Evolutionary conservation across 2,888 invertebrate species (phyloP), one percentile per base, ranked within the genome.

Genomic region (Scrobipalpa atriplicella): DNA sequence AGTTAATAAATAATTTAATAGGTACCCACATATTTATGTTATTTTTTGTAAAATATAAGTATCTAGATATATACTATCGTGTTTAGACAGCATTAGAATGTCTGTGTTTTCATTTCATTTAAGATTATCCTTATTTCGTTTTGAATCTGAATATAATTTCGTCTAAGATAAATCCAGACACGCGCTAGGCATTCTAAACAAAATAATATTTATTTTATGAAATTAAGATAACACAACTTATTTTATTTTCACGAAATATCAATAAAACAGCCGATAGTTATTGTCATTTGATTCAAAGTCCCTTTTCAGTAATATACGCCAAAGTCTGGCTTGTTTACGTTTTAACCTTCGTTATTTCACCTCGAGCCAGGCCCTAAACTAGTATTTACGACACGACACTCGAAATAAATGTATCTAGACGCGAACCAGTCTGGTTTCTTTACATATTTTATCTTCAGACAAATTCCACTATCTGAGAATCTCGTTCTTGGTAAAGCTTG

Each of bases 371-470:
- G 54, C 54, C 38, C 36, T 58, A 58, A 58, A 58, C 58, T 8
- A 58, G 58, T 58, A 58, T 58, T 58, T 58, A 58, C 58, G 58
- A 58, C 58, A 58, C 36, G 58, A n/a, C 58, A 58, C 58, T 58
- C 38, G 29, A 29, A 58, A 58, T 58, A 58, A 58, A 58, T 58
- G 58, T 58, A 38, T 58, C 38, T 58, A 58, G 19, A 29, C 29
- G 54, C 0, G 54, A 56, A 52, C 52, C 7, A 56, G 54, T 56
- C 54, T 56, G 18, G 2, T 56, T 47, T 56, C 54, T 56, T 56
- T 56, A 29, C 54, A 56, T 56, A 56, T 56, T 56, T 56, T 56
- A 56, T 56, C 29, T 56, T 10, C 21, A 56, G 54, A 56, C 54
- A 56, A 56, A 56, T 56, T 56, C 21, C 54, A 21, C 54, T 56